Conservation (phyloP, 1,140 invertebrate genomes). For the Anadara kagoshimensis region DNA sequence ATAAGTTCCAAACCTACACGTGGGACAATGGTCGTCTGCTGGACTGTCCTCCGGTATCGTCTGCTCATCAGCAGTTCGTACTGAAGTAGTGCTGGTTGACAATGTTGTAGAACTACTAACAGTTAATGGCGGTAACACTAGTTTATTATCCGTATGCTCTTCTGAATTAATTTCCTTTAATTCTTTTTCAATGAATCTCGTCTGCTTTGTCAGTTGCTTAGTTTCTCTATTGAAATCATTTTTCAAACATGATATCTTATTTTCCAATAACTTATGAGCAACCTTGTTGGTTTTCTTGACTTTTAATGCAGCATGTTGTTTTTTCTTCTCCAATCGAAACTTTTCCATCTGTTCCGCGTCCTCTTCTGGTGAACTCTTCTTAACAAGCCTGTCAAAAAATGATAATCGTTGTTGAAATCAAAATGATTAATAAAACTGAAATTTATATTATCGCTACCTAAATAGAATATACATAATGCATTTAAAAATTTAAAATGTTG, state of each 20-base stretch:
- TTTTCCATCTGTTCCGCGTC: too few species aligned
- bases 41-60: too few species aligned
- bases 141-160: not conserved
- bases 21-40: not conserved
- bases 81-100: not conserved
- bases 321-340: too few species aligned
- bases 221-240: not conserved
- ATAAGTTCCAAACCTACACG: constrained; percentile 8
- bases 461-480: too few species aligned
- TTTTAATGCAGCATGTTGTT: not conserved
- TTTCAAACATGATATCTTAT: constrained; percentile 2
- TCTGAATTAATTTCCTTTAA: not conserved
- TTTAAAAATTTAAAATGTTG: too few species aligned
- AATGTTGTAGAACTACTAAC: constrained; percentile 1
- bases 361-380: too few species aligned
- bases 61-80: not conserved
- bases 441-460: too few species aligned
- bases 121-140: not conserved
- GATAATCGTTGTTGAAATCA: too few species aligned
- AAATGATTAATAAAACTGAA: too few species aligned
- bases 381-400: too few species aligned
- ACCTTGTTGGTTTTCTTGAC: constrained; percentile 14
- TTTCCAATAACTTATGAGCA: not conserved
- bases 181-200: constrained; percentile 7
- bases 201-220: constrained; percentile 10